These are phyloP conservation scores for Melanotaenia maccullochi DNA, from an alignment of 2,797 vertebrate genomes.

Conservation along the genomic window DNA sequence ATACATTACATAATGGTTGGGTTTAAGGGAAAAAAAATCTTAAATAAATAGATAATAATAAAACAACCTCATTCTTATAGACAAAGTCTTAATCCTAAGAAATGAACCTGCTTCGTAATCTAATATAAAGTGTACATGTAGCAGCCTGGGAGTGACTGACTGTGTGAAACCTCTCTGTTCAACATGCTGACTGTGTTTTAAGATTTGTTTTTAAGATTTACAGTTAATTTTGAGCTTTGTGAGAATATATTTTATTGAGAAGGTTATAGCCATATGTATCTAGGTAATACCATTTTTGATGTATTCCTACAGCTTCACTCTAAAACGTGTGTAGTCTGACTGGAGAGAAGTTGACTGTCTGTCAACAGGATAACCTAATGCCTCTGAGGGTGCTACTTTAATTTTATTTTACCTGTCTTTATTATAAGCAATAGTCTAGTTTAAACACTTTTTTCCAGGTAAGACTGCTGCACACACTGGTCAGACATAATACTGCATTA, in stretches of 20 bases:
- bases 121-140: constrained; percentile 8
- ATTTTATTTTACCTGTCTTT: neutral
- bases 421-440: neutral
- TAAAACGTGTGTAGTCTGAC: too few species aligned
- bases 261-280: neutral
- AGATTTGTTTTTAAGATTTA: constrained; percentile 1
- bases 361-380: neutral
- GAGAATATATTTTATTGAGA: constrained; percentile 7
- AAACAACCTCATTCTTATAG: constrained; percentile 34
- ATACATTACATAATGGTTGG: neutral
- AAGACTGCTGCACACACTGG: neutral
- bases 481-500: neutral
- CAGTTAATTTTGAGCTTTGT: constrained; percentile 38
- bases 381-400: neutral
- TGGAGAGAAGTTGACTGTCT: too few species aligned
- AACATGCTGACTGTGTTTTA: constrained; percentile 1
- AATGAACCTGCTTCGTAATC: constrained; percentile 20
- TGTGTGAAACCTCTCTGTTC: neutral
- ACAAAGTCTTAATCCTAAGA: constrained; percentile 18
- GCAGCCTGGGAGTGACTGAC: constrained; percentile 22
- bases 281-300: neutral
- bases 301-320: neutral
- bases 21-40: too few species aligned
- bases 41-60: neutral
- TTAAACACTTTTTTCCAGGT: neutral